These are phyloP conservation scores for Oceanodroma leucorhoa DNA, from an alignment of 2,797 vertebrate species.

Conservation along the genomic window DNA sequence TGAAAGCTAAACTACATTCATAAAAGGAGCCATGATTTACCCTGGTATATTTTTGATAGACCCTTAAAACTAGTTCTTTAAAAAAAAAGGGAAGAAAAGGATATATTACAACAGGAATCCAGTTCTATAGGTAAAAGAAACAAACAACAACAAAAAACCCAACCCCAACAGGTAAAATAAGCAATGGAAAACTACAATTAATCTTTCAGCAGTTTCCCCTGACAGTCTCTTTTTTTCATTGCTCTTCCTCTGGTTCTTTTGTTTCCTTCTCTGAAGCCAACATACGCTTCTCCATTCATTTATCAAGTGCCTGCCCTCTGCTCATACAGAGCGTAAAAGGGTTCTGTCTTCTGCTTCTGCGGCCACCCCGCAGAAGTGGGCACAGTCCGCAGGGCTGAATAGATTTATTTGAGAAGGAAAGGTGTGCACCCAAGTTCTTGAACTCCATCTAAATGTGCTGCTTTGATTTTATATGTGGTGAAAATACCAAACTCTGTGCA, in stretches of 20 bases:
- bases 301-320: slow-evolving; percentile 71
- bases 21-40: neutral
- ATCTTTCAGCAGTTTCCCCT: neutral
- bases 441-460: slow-evolving; percentile 63
- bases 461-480: slow-evolving; percentile 54
- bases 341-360: slow-evolving; percentile 62
- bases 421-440: slow-evolving; percentile 66
- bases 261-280: slow-evolving; percentile 57
- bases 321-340: slow-evolving; percentile 47
- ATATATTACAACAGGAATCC: neutral
- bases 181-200: neutral
- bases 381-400: slow-evolving; percentile 48
- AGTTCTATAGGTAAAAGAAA: neutral
- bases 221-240: neutral
- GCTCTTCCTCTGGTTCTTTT: slow-evolving; percentile 10
- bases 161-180: neutral
- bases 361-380: slow-evolving; percentile 60
- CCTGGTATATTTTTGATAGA: neutral
- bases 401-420: slow-evolving; percentile 66
- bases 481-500: slow-evolving; percentile 8
- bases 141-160: neutral
- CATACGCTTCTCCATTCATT: slow-evolving; percentile 59
- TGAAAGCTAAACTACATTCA: slow-evolving; percentile 7
- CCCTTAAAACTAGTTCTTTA: neutral
- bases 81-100: rapidly evolving